Base-by-base conservation (phyloP, 1,140 invertebrate species). In the Aphelenchoides besseyi region DNA sequence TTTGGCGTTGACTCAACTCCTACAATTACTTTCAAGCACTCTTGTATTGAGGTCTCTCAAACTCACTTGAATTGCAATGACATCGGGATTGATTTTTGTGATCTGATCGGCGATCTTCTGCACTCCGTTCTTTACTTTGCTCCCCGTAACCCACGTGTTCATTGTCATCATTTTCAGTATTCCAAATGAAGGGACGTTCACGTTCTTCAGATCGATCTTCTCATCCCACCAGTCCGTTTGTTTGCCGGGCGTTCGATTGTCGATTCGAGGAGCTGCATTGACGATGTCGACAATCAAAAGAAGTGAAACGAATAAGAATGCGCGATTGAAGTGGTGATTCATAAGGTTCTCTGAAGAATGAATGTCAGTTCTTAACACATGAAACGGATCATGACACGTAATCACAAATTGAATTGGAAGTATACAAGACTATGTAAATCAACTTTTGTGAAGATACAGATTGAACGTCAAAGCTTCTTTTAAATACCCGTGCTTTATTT, bases 21-120 rank as follows among this genome's bases (percentile, higher is more conserved):
- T 48, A 23, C 41, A 48, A 48, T 48, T n/a, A n/a, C n/a, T n/a
- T n/a, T n/a, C n/a, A n/a, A n/a, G n/a, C n/a, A n/a, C n/a, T n/a
- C n/a, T n/a, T n/a, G n/a, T n/a, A n/a, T n/a, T n/a, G n/a, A n/a
- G n/a, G n/a, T n/a, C n/a, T 5, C 55, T 28, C 55, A 59, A 5
- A 69, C 32, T 41, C 0, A 78, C 77, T 71, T 79, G 77, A n/a
- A 79, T 33, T 3, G 70, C 77, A 2, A 79, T 77, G 29, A 79
- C 35, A 62, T 79, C 77, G 2, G 77, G 76, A 53, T 79, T 71
- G 12, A 74, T 71, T 18, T 68, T 30, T 36, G 59, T 9, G 53
- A 79, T 79, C 9, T 79, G 77, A 30, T 71, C 67, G 2, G 77
- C 77, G 23, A 79, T 79, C 59, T 79, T 79, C 23, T 63, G 29